Conservation (phyloP, 92 coral and sea anemone species). For the Desmophyllum pertusum region DNA sequence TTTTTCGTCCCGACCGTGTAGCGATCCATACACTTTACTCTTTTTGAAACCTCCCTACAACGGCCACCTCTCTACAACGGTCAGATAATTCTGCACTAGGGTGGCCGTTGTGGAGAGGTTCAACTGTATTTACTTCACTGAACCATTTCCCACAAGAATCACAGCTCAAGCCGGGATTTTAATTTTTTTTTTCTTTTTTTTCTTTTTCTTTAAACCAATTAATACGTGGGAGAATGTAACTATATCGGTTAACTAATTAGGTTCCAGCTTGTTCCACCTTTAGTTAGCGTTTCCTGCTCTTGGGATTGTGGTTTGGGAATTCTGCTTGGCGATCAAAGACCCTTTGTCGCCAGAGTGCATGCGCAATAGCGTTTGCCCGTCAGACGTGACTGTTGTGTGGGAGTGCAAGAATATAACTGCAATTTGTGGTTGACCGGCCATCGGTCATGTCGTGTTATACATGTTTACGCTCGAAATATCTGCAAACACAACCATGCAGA, state of each 20-base stretch:
- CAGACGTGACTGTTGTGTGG: not conserved
- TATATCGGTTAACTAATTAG: too few species aligned
- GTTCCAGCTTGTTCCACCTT: not conserved
- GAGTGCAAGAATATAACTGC: not conserved
- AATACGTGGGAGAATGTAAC: constrained; percentile 22
- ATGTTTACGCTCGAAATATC: too few species aligned
- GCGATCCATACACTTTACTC: too few species aligned
- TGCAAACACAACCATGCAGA: too few species aligned
- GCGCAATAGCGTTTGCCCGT: not conserved
- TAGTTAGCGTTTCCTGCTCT: constrained; percentile 25
- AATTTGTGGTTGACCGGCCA: not conserved
- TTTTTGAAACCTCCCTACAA: too few species aligned
- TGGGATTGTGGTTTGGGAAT: not conserved
- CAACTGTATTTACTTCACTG: too few species aligned
- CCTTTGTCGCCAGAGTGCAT: not conserved
- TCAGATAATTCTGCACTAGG: too few species aligned
- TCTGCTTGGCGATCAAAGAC: not conserved
- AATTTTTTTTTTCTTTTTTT: too few species aligned
- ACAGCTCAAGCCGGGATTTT: not conserved
- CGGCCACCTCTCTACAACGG: too few species aligned
- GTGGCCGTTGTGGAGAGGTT: too few species aligned
- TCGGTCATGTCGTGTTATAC: not conserved
- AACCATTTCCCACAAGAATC: not conserved
- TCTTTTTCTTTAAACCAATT: too few species aligned
- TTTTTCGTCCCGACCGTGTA: too few species aligned